Evolutionary conservation across 2,888 invertebrate species (phyloP).

Genomic region (Clanis bilineata): DNA sequence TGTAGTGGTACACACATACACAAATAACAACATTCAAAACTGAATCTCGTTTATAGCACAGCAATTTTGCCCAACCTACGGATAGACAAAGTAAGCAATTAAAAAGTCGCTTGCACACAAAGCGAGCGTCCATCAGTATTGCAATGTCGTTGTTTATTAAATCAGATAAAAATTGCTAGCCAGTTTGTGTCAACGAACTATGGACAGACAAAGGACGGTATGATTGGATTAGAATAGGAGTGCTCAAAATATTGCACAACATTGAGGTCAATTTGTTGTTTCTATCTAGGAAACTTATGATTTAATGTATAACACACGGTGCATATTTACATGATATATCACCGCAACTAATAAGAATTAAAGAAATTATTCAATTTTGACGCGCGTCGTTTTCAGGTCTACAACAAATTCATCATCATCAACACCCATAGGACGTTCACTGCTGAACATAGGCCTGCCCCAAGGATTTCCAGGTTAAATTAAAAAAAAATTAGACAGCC

Average conservation of each 20-base stretch:
- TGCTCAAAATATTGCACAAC: neutral
- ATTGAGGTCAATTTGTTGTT: neutral
- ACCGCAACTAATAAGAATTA: too few relatives aligned
- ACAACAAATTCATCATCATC: too few relatives aligned
- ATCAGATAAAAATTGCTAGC: neutral
- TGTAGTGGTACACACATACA: neutral
- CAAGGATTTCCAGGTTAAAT: too few relatives aligned
- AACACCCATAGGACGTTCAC: too few relatives aligned
- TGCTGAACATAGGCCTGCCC: too few relatives aligned
- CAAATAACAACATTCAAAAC: neutral
- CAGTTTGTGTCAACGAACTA: neutral
- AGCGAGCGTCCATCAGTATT: neutral
- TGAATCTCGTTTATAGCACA: neutral
- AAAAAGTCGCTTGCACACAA: conserved; percentile 12
- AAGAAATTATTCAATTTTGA: too few relatives aligned
- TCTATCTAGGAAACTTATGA: neutral
- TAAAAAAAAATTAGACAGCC: too few relatives aligned
- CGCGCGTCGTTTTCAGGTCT: too few relatives aligned
- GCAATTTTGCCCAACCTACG: neutral
- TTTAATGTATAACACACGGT: too few relatives aligned
- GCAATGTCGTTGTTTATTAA: conserved; percentile 1
- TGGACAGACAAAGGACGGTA: conserved; percentile 3
- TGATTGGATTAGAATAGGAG: conserved; percentile 1
- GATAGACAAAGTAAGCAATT: neutral
- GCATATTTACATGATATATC: too few relatives aligned